phyloP scores from a whole-genome alignment of 2,888 invertebrate genomes.

The Drosophila quinaria region DNA sequence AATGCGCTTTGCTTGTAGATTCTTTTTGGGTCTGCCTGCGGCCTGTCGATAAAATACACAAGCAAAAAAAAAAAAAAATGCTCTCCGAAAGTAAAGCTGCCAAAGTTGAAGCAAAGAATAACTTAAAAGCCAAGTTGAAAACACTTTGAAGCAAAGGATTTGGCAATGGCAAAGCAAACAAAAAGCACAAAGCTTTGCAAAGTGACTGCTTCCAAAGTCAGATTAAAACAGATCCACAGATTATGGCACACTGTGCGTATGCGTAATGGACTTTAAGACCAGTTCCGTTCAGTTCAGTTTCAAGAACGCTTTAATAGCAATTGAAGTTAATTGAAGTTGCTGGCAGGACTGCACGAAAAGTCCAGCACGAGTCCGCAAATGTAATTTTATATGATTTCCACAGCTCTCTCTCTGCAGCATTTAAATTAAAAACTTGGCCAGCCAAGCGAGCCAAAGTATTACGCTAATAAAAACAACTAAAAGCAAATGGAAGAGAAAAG shows the following conservation, averaged over 20 bases:
- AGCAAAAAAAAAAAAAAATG: conserved; percentile 9
- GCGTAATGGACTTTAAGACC: conserved; percentile 61
- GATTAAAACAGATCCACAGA: conserved; percentile 55
- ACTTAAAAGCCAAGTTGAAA: conserved; percentile 73
- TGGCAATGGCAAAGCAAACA: conserved; percentile 69
- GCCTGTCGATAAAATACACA: conserved; percentile 50
- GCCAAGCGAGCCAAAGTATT: conserved; percentile 42
- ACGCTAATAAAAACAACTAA: conserved; percentile 38
- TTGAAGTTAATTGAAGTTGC: conserved; percentile 47
- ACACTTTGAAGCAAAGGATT: conserved; percentile 70
- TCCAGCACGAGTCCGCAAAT: conserved; percentile 26
- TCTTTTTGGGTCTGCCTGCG: conserved; percentile 28
- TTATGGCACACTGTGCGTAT: conserved; percentile 65
- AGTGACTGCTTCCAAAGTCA: conserved; percentile 62
- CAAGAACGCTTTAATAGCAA: conserved; percentile 5
- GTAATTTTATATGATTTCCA: conserved; percentile 55
- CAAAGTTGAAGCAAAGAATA: conserved; percentile 29
- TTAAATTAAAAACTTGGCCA: conserved; percentile 61
- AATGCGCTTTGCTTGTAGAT: conserved; percentile 66
- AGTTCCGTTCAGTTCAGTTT: neutral
- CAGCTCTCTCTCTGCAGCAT: conserved; percentile 31
- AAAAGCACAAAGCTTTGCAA: conserved; percentile 53
- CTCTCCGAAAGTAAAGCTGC: conserved; percentile 17
- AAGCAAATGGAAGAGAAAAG: conserved; percentile 3
- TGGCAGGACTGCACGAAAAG: conserved; percentile 22